These are phyloP conservation scores for Lycodopsis pacificus DNA, from an alignment of 2,797 vertebrate species.

Conservation along the genomic window DNA sequence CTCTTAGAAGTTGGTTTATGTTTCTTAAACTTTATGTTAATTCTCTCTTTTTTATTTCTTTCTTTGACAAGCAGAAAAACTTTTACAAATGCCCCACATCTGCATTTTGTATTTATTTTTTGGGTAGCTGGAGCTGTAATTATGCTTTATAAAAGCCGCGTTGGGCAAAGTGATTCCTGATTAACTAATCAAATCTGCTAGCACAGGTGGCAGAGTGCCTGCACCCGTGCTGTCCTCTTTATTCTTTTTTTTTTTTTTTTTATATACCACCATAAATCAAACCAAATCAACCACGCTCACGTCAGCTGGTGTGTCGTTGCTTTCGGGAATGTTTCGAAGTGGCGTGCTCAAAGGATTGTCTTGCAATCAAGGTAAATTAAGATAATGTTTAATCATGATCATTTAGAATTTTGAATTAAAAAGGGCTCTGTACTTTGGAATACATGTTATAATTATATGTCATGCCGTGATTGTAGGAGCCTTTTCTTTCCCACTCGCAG, in stretches of 20 bases:
- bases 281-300: slow-evolving; percentile 45
- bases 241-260: slow-evolving; percentile 11
- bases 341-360: slow-evolving; percentile 21
- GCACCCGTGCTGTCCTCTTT: slow-evolving; percentile 45
- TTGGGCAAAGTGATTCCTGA: slow-evolving; percentile 72
- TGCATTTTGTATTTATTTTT: slow-evolving; percentile 45
- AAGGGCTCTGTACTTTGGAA: slow-evolving; percentile 33
- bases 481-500: slow-evolving; percentile 10
- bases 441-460: slow-evolving; percentile 49
- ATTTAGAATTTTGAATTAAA: slow-evolving; percentile 48
- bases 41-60: not conserved
- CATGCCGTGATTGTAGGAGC: slow-evolving; percentile 29
- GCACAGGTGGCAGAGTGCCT: slow-evolving; percentile 75
- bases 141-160: slow-evolving; percentile 64
- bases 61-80: slow-evolving; percentile 28
- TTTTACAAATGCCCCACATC: slow-evolving; percentile 57
- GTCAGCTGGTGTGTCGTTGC: slow-evolving; percentile 23
- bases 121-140: slow-evolving; percentile 55
- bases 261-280: slow-evolving; percentile 46
- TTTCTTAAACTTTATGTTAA: slow-evolving; percentile 29
- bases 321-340: slow-evolving; percentile 18
- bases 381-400: slow-evolving; percentile 68
- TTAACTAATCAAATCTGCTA: slow-evolving; percentile 77
- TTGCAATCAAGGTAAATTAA: slow-evolving; percentile 69
- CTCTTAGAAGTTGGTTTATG: slow-evolving; percentile 17